Evolutionary conservation across 2,797 vertebrate species (phyloP), one percentile per base, ranked within the genome.

Genomic region (Coilia nasus): DNA sequence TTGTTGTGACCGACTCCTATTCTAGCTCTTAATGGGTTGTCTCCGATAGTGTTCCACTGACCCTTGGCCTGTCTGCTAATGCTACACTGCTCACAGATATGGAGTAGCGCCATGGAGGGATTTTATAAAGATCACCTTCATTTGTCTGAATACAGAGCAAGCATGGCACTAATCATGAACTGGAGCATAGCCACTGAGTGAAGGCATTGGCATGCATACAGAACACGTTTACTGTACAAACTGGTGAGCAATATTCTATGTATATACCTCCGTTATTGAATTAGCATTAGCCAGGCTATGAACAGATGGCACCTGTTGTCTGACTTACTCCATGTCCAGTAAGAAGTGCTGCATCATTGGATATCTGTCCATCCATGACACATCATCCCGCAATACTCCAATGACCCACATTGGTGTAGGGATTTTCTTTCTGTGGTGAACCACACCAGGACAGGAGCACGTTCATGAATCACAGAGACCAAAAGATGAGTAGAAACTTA

Each of bases 281-380:
- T 78, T 78, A 78, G 35, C 71, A 44, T 78, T 21, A 78, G 71
- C 31, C 35, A 41, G 17, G 35, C 71, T 78, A 41, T 21, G 71
- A 78, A 78, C 71, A 78, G 71, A 78, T 78, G 71, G 71, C 71
- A 78, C 71, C 71, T 78, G 71, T 78, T 78, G 71, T 31, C 35
- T 78, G 71, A 78, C 31, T 78, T 78, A 78, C 71, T 78, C 35
- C 64, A 71, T 31, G 64, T 71, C 64, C 71, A 78, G 71, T 19
- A 44, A 78, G 71, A 17, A 41, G 71, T 44, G 71, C 71, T 44
- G 71, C 71, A 78, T 78, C 71, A 78, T 31, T 41, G 71, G 71
- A 78, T 41, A 78, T 31, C 41, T 19, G 31, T 78, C 71, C 71
- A 78, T 78, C 71, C 71, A 78, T 78, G 71, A 21, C 71, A 78